Evolutionary conservation across 2,113 vertebrate species (phyloP).

Genomic region (Cepphus grylle): DNA sequence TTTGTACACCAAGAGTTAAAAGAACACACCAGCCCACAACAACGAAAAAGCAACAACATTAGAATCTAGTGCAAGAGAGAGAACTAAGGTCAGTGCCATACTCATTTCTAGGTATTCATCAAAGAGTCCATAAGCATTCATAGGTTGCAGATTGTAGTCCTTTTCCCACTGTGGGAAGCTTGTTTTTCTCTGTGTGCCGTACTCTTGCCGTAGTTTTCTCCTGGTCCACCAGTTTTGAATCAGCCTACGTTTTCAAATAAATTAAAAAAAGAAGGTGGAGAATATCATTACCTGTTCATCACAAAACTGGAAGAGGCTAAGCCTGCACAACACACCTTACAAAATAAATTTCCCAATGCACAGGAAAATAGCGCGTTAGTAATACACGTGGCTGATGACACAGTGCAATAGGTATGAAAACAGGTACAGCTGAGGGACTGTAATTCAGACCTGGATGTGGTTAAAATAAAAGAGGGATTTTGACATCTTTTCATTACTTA

Average conservation of each 20-base stretch:
- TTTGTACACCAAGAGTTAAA: background rate
- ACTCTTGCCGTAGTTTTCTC: slow-evolving; percentile 81
- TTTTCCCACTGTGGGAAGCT: slow-evolving; percentile 91
- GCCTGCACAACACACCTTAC: background rate
- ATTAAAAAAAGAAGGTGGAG: background rate
- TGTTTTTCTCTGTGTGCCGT: slow-evolving; percentile 77
- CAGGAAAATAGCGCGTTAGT: background rate
- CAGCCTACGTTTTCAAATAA: slow-evolving; percentile 70
- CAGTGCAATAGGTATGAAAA: background rate
- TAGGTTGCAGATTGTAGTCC: slow-evolving; percentile 91
- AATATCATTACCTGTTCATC: background rate
- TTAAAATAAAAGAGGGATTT: background rate
- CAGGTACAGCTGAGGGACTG: background rate
- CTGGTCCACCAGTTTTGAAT: slow-evolving; percentile 94
- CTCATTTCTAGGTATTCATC: slow-evolving; percentile 98
- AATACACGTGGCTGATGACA: background rate
- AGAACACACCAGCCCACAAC: background rate
- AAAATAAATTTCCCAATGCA: background rate
- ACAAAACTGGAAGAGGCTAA: background rate
- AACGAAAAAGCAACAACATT: background rate
- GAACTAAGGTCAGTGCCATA: slow-evolving; percentile 63
- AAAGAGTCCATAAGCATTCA: slow-evolving; percentile 94
- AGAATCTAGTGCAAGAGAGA: background rate
- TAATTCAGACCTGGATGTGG: background rate
- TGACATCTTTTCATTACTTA: background rate